Evolutionary conservation across 2,888 invertebrate species (phyloP), one percentile per base, ranked within the genome.

Genomic region (Subacronicta megacephala): DNA sequence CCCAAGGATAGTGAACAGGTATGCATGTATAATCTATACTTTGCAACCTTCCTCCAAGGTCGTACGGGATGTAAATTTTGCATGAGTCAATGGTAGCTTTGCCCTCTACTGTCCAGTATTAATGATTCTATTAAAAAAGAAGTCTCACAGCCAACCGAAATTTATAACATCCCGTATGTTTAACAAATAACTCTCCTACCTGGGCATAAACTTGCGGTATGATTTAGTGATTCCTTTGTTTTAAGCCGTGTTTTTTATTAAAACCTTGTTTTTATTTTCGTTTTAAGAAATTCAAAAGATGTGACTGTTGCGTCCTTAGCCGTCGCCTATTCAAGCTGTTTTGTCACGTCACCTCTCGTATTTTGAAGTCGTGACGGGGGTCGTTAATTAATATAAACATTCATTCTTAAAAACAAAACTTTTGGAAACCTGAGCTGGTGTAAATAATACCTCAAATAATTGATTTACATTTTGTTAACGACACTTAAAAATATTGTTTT

Each of bases 61-160:
- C 45, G 44, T 38, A 40, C 26, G n/a, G 56, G 55, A 63, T 31
- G 18, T 17, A 45, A 50, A 57, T 50, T 38, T 18, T 26, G 51
- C 36, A 41, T 58, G 56, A 72, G 41, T 51, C 75, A 57, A 44
- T 47, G 52, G 61, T 43, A 57, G 66, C 58, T 56, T 37, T 41
- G 58, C 41, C 52, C 65, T 66, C 56, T 17, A 40, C 45, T 33
- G 47, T 62, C 43, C 37, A 38, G 41, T 76, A 73, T 82, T 82
- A 84, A 84, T 76, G 81, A 78, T 76, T 82, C 81, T 83, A 82
- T 80, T 77, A 82, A 80, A 82, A 80, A 74, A 65, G 64, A 72
- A 69, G 72, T 70, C 81, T 78, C 72, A 59, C 58, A 75, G 74
- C 74, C 67, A 69, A 65, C 75, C 83, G 64, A 81, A 83, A 88